Evolutionary conservation across 2,113 vertebrate species (phyloP), one percentile per base, ranked within the genome.

Genomic region (Xiphorhynchus elegans): DNA sequence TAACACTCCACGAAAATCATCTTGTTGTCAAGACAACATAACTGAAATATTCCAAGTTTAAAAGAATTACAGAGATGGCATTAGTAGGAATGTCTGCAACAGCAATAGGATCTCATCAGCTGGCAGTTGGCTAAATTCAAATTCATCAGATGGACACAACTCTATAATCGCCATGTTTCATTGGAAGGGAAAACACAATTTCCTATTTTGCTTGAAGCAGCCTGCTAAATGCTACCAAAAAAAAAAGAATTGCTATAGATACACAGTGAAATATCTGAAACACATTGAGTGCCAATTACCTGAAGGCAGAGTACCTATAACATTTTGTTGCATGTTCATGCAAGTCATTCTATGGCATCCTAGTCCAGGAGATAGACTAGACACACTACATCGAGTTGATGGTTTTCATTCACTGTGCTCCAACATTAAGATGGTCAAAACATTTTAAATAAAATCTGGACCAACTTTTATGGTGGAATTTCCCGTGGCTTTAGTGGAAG

Each of bases 71-170:
- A 64, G 40, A 31, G 63, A 37, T 49, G 47, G 73, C 46, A 70
- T 87, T 70, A 92, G 62, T 52, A 97, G 60, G 77, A 95, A 97
- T 90, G 63, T 77, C 49, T 91, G 28, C 75, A 93, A 95, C 75
- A 96, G 47, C 66, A 91, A 84, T 87, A 64, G 59, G 37, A 53
- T 35, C 50, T 67, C 53, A 82, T 89, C 82, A 94, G 76, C 69
- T 59, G 47, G 81, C 80, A 75, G 53, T 26, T 80, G 75, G 73
- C 81, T 87, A 82, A 79, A 91, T 69, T 89, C 20, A 66, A 73
- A 70, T 60, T 85, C 64, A 33, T 89, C 33, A 23, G 26, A n/a
- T 20, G 23, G 39, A 39, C 10, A 53, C 13, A 90, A 35, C 24
- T 63, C n/a, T 46, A 39, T 17, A 78, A 87, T 55, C 37, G 82